A percentile compares a stretch with the other conserved stretches of the same genome.
These are phyloP conservation scores for Holotrichia oblita DNA, from an alignment of 1,140 invertebrate genomes.

Conservation along the genomic window DNA sequence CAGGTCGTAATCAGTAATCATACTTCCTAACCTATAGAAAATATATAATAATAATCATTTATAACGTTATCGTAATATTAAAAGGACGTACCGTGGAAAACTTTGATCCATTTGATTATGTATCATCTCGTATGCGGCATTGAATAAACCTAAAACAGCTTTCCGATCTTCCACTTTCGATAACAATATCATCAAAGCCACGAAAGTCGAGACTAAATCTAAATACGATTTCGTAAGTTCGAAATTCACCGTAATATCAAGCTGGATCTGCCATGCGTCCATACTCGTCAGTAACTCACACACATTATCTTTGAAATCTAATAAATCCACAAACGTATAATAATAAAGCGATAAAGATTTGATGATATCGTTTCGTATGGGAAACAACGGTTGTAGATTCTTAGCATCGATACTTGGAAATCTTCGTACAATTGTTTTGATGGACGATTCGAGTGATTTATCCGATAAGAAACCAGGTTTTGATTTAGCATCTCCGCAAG, in stretches of 20 bases:
- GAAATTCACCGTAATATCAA: constrained; percentile 96
- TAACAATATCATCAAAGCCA: constrained; percentile 94
- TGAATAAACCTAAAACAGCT: constrained; percentile 95
- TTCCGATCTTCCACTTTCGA: constrained; percentile 98
- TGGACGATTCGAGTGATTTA: constrained; percentile 94
- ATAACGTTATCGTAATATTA: not conserved
- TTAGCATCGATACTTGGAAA: constrained; percentile 98
- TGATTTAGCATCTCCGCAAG: constrained; percentile 96
- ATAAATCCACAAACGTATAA: constrained; percentile 98
- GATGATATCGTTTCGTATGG: constrained; percentile 91
- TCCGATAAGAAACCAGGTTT: constrained; percentile 97
- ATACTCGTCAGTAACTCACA: constrained; percentile 97
- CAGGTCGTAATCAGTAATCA: constrained; percentile 98
- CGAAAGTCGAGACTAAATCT: constrained; percentile 93
- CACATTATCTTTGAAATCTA: constrained; percentile 99
- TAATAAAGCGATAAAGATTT: constrained; percentile 98
- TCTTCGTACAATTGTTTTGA: constrained; percentile 92
- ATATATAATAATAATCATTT: not conserved
- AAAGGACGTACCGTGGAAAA: constrained; percentile 71
- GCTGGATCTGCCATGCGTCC: constrained; percentile 93
- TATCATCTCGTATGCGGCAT: constrained; percentile 96
- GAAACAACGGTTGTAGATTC: constrained; percentile 83
- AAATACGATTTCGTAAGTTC: constrained; percentile 96
- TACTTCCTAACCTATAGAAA: constrained; percentile 74
- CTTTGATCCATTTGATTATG: constrained; percentile 90